Conservation (phyloP, 2,888 invertebrate genomes). For the Cryptocheilus praepositus region DNA sequence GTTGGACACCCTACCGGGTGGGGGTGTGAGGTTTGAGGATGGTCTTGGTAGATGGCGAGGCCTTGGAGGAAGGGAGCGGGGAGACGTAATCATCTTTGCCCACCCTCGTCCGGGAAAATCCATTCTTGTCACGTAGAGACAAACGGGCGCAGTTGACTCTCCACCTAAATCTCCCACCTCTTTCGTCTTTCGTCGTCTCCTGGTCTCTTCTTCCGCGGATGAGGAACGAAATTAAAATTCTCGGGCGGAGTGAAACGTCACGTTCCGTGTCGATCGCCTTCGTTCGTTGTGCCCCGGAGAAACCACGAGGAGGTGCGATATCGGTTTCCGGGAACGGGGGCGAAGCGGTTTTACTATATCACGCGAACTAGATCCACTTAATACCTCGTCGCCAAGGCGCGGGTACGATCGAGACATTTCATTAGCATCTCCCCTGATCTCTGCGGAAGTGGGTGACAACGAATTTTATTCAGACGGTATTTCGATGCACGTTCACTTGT, state of each 20-base stretch:
- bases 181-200: background rate
- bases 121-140: constrained; percentile 52
- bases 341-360: too few species aligned
- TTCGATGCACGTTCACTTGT: too few species aligned
- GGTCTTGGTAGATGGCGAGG: too few species aligned
- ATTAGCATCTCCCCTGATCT: too few species aligned
- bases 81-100: constrained; percentile 47
- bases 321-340: too few species aligned
- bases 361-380: too few species aligned
- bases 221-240: constrained; percentile 50
- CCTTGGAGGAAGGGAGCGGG: background rate
- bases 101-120: constrained; percentile 41
- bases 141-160: constrained; percentile 51
- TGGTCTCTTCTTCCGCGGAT: constrained; percentile 30
- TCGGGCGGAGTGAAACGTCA: constrained; percentile 43
- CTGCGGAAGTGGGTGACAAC: too few species aligned
- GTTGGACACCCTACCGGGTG: constrained; percentile 14
- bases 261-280: constrained; percentile 32
- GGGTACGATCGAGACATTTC: too few species aligned
- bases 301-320: too few species aligned
- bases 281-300: background rate
- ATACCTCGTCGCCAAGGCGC: too few species aligned
- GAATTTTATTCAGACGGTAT: too few species aligned
- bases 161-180: constrained; percentile 32
- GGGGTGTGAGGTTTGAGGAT: too few species aligned